Percentiles rank a stretch among this genome's conserved stretches.
Evolutionary conservation across 2,797 vertebrate genomes (phyloP).

Genomic region (Chromis chromis): DNA sequence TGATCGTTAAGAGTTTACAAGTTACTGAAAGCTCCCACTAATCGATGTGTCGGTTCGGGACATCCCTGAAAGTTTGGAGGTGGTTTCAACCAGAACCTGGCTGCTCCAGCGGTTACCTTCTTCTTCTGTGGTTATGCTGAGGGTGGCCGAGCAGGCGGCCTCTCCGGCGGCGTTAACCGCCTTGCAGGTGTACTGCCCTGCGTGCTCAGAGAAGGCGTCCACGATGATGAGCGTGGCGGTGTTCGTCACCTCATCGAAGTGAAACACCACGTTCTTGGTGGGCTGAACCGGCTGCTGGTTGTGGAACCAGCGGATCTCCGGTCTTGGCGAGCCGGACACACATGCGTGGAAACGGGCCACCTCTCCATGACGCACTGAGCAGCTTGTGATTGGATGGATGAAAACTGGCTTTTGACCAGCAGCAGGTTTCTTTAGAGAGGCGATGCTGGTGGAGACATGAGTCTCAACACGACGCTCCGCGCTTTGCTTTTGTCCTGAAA

Average conservation of each 20-base stretch:
- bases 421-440: conserved; percentile 86
- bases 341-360: conserved; percentile 92
- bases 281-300: conserved; percentile 87
- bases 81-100: neutral
- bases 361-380: conserved; percentile 88
- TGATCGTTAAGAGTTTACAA: no score
- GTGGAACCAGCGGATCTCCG: conserved; percentile 93
- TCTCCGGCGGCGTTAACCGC: conserved; percentile 91
- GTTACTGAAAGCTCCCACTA: no score
- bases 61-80: conserved; percentile 34
- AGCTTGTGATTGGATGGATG: conserved; percentile 91
- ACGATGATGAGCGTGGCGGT: conserved; percentile 93
- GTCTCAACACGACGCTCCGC: conserved; percentile 83
- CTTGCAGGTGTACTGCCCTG: conserved; percentile 93
- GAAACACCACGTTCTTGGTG: conserved; percentile 92
- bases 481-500: conserved; percentile 91
- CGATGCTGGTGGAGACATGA: conserved; percentile 83
- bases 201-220: conserved; percentile 92
- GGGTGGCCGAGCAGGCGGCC: conserved; percentile 88
- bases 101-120: conserved; percentile 89
- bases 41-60: conserved; percentile 16
- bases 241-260: conserved; percentile 92
- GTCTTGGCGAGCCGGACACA: conserved; percentile 88
- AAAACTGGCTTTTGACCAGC: conserved; percentile 91
- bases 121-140: conserved; percentile 85